phyloP scores from a whole-genome alignment of 2,888 invertebrate genomes.

The Meghimatium bilineatum region DNA sequence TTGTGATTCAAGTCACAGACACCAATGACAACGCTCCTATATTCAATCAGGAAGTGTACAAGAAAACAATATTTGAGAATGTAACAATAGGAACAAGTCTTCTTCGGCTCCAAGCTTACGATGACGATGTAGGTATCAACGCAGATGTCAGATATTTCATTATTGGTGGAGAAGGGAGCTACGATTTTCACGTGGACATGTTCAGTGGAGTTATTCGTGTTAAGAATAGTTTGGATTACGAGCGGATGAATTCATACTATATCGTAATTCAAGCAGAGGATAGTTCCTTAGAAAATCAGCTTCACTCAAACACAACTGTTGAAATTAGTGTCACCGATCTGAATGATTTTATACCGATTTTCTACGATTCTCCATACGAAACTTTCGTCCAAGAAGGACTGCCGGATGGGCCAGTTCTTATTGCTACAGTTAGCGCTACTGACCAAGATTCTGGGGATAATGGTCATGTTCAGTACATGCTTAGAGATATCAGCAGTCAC shows the following conservation, averaged over 20 bases:
- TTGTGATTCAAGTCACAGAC: constrained; percentile 82
- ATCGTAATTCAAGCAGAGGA: constrained; percentile 92
- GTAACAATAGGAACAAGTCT: constrained; percentile 91
- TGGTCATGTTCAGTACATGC: constrained; percentile 93
- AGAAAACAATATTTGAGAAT: constrained; percentile 94
- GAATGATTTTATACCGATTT: constrained; percentile 90
- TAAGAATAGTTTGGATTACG: constrained; percentile 89
- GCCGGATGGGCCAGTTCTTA: constrained; percentile 79
- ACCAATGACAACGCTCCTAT: constrained; percentile 88
- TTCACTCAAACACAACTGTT: constrained; percentile 80
- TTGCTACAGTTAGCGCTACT: constrained; percentile 86
- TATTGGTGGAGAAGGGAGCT: constrained; percentile 84
- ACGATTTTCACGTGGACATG: constrained; percentile 88
- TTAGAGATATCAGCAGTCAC: constrained; percentile 95
- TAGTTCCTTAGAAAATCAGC: constrained; percentile 86
- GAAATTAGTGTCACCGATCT: constrained; percentile 92
- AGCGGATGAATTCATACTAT: constrained; percentile 88
- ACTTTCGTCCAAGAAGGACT: constrained; percentile 85
- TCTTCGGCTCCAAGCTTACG: constrained; percentile 87
- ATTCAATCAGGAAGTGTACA: constrained; percentile 87
- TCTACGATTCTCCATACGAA: constrained; percentile 86
- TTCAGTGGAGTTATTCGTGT: constrained; percentile 88
- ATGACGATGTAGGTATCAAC: constrained; percentile 91
- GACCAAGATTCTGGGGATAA: constrained; percentile 94
- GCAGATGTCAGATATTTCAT: constrained; percentile 87